Conservation (phyloP, 2,797 vertebrate species). For the Avahi laniger region DNA sequence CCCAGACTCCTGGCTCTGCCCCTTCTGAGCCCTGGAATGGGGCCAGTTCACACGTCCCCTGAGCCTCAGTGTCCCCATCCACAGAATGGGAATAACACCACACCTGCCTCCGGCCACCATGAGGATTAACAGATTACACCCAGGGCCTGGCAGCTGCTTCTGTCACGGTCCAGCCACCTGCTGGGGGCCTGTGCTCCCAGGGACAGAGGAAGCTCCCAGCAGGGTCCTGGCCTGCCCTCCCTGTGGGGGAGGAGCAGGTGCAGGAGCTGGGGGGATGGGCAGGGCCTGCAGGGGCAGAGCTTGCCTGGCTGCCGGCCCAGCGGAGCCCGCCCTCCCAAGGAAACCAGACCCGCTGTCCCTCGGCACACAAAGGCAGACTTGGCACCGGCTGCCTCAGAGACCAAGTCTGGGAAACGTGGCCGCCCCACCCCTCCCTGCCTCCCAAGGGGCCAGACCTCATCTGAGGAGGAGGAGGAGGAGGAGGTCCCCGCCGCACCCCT, state of each 20-base stretch:
- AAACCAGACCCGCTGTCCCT: conserved; percentile 18
- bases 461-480: background rate
- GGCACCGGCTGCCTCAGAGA: background rate
- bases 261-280: background rate
- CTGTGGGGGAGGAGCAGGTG: background rate
- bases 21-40: background rate
- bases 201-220: background rate
- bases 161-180: background rate
- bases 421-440: background rate
- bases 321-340: background rate
- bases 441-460: background rate
- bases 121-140: background rate
- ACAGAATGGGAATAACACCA: background rate
- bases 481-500: too few relatives aligned
- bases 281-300: background rate
- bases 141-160: background rate
- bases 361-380: background rate
- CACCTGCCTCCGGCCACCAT: background rate
- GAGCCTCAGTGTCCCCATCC: background rate
- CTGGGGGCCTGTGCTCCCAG: background rate
- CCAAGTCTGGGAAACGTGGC: background rate
- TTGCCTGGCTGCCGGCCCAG: background rate
- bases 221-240: background rate
- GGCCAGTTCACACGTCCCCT: background rate
- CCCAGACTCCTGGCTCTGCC: background rate